These are phyloP conservation scores for Natator depressus DNA, from an alignment of 2,113 vertebrate species.

Conservation along the genomic window DNA sequence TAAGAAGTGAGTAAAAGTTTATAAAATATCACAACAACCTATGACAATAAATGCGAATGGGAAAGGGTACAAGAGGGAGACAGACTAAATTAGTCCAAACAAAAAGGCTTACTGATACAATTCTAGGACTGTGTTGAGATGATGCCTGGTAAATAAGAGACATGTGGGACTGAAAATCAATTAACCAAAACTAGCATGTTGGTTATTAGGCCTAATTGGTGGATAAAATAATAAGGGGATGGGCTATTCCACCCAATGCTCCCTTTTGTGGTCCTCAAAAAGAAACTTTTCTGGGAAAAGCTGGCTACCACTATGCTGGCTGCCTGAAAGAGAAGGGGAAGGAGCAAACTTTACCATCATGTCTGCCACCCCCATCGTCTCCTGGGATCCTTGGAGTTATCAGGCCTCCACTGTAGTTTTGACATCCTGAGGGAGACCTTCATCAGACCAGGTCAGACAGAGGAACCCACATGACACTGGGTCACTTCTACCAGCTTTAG, in stretches of 20 bases:
- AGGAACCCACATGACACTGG: background rate
- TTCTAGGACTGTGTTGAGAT: background rate
- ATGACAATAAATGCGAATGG: background rate
- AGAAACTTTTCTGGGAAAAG: background rate
- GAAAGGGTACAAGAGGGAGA: background rate
- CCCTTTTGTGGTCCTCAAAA: too few relatives aligned
- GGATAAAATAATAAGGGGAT: too few relatives aligned
- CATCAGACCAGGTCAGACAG: background rate
- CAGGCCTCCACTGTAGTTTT: background rate
- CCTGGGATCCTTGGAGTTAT: background rate
- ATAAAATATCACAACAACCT: background rate
- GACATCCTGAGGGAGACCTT: background rate
- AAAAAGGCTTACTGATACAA: background rate
- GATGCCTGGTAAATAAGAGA: too few relatives aligned
- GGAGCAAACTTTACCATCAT: background rate
- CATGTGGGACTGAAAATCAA: too few relatives aligned
- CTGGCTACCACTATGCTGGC: background rate
- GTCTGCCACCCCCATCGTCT: background rate
- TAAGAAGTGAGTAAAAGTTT: background rate
- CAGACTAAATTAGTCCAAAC: background rate
- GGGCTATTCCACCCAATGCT: too few relatives aligned
- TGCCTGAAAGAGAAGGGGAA: background rate
- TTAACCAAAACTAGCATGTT: too few relatives aligned
- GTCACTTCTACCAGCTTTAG: background rate
- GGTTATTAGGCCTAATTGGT: too few relatives aligned